Base-by-base conservation (phyloP, 2,888 invertebrate species). In the Drosophila infuscata region DNA sequence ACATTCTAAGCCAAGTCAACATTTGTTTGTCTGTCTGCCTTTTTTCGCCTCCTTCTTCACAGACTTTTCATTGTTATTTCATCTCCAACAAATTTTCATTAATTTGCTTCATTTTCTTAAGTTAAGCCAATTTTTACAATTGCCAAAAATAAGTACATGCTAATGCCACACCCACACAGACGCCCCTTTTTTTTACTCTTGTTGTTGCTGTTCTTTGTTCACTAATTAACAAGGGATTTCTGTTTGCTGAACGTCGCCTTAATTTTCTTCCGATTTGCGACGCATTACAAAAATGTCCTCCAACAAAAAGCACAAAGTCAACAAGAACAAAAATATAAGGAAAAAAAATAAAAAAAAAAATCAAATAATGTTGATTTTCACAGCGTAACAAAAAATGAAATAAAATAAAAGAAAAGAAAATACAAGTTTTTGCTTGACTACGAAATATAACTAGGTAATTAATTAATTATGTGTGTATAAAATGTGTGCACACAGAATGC, bases 211-310 rank as follows among this genome's bases (percentile, higher is more conserved):
- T 20, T 51, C 52, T 64, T 63, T 48, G 54, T 67, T 67, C 51
- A 74, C 89, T 89, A 84, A 84, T 84, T 84, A 84, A 87, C 88
- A 83, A 83, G 87, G 81, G 81, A 82, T 81, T 78, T 83, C 57
- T 76, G 76, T 85, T 76, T 71, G 69, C 73, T 61, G 64, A 76
- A 81, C 82, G 81, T 74, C 81, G 78, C 78, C 68, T 79, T 74
- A 78, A 67, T 59, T 85, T 74, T 71, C 69, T 81, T 89, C 83
- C 88, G 88, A 85, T 85, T 85, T 77, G 74, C 84, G 54, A 82
- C 85, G 89, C 88, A 87, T 84, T 89, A 87, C 84, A 70, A 71
- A 46, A 79, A 87, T 79, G 83, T 81, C 64, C 38, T 63, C 71
- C 70, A 65, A 70, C 69, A 86, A 86, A 81, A 81, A 63, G 71